Percentiles rank a stretch among this genome's conserved stretches.
Conservation (phyloP, 2,888 invertebrate genomes). For the Melitaea athalia region DNA sequence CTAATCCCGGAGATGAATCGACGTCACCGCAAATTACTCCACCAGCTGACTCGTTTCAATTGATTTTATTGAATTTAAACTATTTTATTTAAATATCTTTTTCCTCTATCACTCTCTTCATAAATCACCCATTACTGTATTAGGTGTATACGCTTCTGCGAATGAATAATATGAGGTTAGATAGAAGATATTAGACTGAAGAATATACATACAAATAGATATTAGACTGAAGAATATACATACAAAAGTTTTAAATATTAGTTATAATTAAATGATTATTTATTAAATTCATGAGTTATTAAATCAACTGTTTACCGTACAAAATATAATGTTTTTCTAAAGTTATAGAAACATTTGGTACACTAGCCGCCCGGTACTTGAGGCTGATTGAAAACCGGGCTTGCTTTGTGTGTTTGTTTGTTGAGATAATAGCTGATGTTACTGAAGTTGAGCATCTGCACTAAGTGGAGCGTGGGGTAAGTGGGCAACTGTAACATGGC, state of each 20-base stretch:
- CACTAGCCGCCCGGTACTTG: slow-evolving; percentile 54
- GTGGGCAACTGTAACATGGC: slow-evolving; percentile 6
- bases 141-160: too few species aligned
- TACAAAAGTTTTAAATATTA: too few species aligned
- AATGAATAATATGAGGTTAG: too few species aligned
- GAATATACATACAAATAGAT: too few species aligned
- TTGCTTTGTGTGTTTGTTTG: slow-evolving; percentile 71
- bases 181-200: too few species aligned
- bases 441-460: slow-evolving; percentile 67
- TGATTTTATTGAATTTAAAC: slow-evolving; percentile 11
- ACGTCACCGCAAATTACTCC: slow-evolving; percentile 66
- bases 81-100: neutral
- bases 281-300: neutral
- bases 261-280: too few species aligned
- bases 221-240: too few species aligned
- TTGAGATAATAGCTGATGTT: slow-evolving; percentile 69
- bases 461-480: slow-evolving; percentile 13
- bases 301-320: neutral
- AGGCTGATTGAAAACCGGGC: slow-evolving; percentile 76
- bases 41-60: slow-evolving; percentile 41
- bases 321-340: slow-evolving; percentile 27
- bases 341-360: slow-evolving; percentile 67
- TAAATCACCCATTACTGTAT: too few species aligned
- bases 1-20: slow-evolving; percentile 72
- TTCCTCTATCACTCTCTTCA: too few species aligned